Conservation (phyloP, 2,797 vertebrate genomes). For the Poeciliopsis turneri region DNA sequence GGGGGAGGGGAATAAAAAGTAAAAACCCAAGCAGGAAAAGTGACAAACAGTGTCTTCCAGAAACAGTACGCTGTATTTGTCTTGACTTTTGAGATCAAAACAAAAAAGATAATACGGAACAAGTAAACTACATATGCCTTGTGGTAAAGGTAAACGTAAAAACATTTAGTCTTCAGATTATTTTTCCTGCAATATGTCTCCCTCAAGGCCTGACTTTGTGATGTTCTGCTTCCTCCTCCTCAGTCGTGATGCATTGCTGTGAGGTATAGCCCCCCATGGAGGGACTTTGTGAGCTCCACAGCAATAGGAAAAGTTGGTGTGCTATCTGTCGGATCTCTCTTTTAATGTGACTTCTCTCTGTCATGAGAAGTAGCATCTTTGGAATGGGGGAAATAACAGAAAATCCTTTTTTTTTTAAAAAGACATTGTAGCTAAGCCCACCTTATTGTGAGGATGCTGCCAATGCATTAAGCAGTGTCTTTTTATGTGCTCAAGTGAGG, state of each 20-base stretch:
- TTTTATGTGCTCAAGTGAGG: slow-evolving; percentile 15
- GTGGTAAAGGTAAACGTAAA: slow-evolving; percentile 4
- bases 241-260: slow-evolving; percentile 28
- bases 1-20: neutral
- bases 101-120: slow-evolving; percentile 3
- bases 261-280: slow-evolving; percentile 31
- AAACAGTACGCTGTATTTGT: neutral
- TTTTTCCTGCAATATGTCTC: slow-evolving; percentile 19
- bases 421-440: slow-evolving; percentile 43
- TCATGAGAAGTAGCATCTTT: slow-evolving; percentile 53
- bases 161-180: slow-evolving; percentile 14
- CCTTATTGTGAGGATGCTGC: slow-evolving; percentile 50
- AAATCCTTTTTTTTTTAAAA: slow-evolving; percentile 57
- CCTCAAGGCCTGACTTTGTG: slow-evolving; percentile 11
- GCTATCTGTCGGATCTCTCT: slow-evolving; percentile 49
- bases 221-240: slow-evolving; percentile 27
- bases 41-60: neutral
- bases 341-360: slow-evolving; percentile 47
- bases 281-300: slow-evolving; percentile 21
- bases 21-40: slow-evolving; percentile 25
- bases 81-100: slow-evolving; percentile 4
- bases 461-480: slow-evolving; percentile 26
- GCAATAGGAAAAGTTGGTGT: slow-evolving; percentile 18
- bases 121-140: slow-evolving; percentile 9
- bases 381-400: slow-evolving; percentile 52